These are phyloP conservation scores for Elmis aenea DNA, from an alignment of 2,888 invertebrate genomes.

Conservation along the genomic window DNA sequence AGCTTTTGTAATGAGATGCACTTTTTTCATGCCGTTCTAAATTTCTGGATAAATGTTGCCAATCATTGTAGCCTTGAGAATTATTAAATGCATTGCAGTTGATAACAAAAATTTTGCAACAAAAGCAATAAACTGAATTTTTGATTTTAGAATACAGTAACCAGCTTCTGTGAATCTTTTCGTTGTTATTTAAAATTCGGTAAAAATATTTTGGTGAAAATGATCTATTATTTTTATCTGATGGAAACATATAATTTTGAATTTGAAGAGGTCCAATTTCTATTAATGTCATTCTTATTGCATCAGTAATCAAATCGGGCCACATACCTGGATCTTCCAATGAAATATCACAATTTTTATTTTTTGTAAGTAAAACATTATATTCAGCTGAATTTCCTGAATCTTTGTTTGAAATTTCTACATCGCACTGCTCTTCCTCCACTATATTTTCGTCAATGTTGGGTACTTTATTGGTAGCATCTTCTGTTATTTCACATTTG, in stretches of 20 bases:
- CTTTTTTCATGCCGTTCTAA: slow-evolving; percentile 20
- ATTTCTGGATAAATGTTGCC: slow-evolving; percentile 21
- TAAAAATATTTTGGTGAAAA: slow-evolving; percentile 8
- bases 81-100: slow-evolving; percentile 13
- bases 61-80: slow-evolving; percentile 16
- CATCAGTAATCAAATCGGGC: not conserved
- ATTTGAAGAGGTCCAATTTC: not conserved
- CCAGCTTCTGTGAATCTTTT: slow-evolving; percentile 20
- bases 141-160: slow-evolving; percentile 22
- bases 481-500: slow-evolving; percentile 4
- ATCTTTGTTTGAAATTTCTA: not conserved
- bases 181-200: slow-evolving; percentile 14
- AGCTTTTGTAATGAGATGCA: slow-evolving; percentile 12
- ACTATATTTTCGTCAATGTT: slow-evolving; percentile 1
- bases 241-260: not conserved
- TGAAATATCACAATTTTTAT: no score
- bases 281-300: not conserved
- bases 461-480: not conserved
- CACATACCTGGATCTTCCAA: slow-evolving; percentile 1
- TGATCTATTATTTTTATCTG: not conserved
- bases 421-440: slow-evolving; percentile 1
- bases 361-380: not conserved
- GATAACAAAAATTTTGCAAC: slow-evolving; percentile 25
- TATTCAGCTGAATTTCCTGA: not conserved
- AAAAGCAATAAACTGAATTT: slow-evolving; percentile 24